Evolutionary conservation across 2,888 invertebrate species (phyloP).

Genomic region (Ophioninae sp.): DNA sequence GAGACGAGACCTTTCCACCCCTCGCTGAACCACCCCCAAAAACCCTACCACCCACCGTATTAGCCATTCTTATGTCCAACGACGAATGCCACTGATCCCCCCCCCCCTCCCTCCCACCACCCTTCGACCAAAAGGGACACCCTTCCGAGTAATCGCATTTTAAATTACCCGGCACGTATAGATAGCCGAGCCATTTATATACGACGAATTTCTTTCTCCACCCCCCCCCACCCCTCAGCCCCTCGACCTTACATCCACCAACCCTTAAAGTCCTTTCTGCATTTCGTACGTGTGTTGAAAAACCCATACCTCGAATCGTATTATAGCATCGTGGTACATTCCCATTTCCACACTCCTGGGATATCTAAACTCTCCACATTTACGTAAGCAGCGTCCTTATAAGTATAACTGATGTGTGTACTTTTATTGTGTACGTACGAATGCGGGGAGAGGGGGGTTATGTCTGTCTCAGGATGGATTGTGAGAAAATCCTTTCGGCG

Average conservation of each 20-base stretch:
- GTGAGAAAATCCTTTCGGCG: constrained; percentile 50
- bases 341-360: constrained; percentile 48
- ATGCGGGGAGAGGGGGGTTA: no score
- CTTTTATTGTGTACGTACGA: constrained; percentile 37
- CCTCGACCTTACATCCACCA: no score
- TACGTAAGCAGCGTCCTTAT: constrained; percentile 60
- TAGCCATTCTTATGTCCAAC: constrained; percentile 79
- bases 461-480: constrained; percentile 43
- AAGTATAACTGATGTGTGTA: constrained; percentile 56
- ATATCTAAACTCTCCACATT: constrained; percentile 60
- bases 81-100: constrained; percentile 71
- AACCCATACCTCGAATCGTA: no score
- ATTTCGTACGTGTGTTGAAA: no score
- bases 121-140: constrained; percentile 69
- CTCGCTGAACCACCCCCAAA: constrained; percentile 42
- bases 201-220: constrained; percentile 68
- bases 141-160: constrained; percentile 76
- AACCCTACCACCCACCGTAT: constrained; percentile 72
- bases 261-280: no score
- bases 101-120: background rate
- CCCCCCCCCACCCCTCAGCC: constrained; percentile 46
- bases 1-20: constrained; percentile 33
- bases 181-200: constrained; percentile 58
- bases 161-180: constrained; percentile 69
- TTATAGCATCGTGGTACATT: background rate